These are phyloP conservation scores for Sialis lutaria DNA, from an alignment of 2,888 invertebrate genomes.

Conservation along the genomic window DNA sequence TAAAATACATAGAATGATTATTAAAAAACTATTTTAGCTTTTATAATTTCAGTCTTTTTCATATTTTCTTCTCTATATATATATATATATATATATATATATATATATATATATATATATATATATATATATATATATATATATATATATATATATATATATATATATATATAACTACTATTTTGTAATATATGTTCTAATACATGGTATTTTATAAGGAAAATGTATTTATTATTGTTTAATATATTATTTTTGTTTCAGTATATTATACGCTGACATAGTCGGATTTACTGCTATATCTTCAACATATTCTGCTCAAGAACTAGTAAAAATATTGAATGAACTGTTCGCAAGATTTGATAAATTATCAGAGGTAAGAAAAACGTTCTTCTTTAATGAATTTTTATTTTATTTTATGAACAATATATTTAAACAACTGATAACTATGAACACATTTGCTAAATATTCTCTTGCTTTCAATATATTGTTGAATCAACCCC, in stretches of 20 bases:
- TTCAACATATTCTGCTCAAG: slow-evolving; percentile 87
- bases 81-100: neutral
- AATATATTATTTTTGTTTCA: slow-evolving; percentile 26
- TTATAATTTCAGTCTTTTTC: no score
- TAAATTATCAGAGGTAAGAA: slow-evolving; percentile 59
- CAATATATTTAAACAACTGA: no score
- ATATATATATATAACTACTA: neutral
- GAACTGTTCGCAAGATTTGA: slow-evolving; percentile 93
- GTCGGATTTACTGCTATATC: slow-evolving; percentile 95
- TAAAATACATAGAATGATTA: no score
- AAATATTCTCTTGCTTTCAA: no score
- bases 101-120: neutral
- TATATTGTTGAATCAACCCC: no score
- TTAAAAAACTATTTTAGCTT: no score
- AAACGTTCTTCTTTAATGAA: no score
- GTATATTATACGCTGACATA: slow-evolving; percentile 94
- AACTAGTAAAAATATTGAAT: slow-evolving; percentile 87
- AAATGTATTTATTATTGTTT: slow-evolving; percentile 2
- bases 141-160: neutral
- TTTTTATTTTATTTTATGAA: no score
- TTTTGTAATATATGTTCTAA: neutral
- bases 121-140: neutral
- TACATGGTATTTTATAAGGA: neutral
- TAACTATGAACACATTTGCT: no score
- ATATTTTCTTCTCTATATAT: neutral